A percentile compares a stretch with the other conserved stretches of the same genome.
phyloP scores from a whole-genome alignment of 2,797 vertebrate species.

The Diplodus puntazzo region DNA sequence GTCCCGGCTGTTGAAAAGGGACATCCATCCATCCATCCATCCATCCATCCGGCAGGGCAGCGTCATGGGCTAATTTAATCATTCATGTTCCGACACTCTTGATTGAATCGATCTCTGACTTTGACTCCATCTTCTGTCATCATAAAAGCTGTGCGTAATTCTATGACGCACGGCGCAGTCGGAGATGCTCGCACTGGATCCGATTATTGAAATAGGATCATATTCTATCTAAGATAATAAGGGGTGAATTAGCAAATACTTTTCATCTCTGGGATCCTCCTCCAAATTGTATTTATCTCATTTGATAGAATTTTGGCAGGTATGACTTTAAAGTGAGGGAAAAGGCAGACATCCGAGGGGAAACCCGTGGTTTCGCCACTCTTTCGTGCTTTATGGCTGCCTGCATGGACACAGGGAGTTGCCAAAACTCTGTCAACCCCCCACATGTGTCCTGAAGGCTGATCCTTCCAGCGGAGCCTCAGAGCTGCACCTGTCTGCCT shows the following conservation, averaged over 20 bases:
- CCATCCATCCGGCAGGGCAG: slow-evolving; percentile 22
- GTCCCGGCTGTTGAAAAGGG: slow-evolving; percentile 26
- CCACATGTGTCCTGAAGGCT: slow-evolving; percentile 11
- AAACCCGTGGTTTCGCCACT: neutral
- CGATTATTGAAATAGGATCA: neutral
- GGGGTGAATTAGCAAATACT: neutral
- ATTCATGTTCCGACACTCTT: slow-evolving; percentile 32
- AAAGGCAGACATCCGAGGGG: neutral
- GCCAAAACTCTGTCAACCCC: slow-evolving; percentile 18
- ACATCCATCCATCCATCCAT: slow-evolving; percentile 2
- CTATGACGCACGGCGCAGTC: neutral
- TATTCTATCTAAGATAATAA: neutral
- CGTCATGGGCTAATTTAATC: slow-evolving; percentile 41
- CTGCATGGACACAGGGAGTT: neutral
- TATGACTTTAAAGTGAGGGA: neutral
- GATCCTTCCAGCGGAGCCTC: slow-evolving; percentile 2
- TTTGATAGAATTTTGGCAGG: neutral
- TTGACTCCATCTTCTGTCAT: neutral
- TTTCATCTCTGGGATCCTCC: neutral
- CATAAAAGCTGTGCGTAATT: slow-evolving; percentile 1
- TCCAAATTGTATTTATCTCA: neutral
- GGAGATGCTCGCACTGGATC: neutral
- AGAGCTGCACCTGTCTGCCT: slow-evolving; percentile 48
- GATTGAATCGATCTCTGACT: slow-evolving; percentile 21
- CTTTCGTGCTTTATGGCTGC: neutral